Conservation (phyloP, 1,140 invertebrate genomes). For the Chlorops oryzae region DNA sequence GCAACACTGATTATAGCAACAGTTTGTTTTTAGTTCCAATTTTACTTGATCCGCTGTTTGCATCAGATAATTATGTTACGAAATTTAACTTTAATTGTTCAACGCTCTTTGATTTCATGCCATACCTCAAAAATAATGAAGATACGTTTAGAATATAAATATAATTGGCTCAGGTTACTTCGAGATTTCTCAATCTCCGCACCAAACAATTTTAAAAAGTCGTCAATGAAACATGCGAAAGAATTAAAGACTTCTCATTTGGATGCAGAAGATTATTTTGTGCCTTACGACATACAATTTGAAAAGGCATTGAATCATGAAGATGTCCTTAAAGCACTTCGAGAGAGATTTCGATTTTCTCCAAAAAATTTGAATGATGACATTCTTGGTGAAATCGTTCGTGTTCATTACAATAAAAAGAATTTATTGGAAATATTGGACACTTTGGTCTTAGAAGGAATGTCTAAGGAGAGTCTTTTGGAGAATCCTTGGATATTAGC, state of each 20-base stretch:
- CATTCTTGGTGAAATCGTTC: slow-evolving; percentile 29
- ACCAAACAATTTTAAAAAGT: not conserved
- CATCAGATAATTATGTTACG: slow-evolving; percentile 1
- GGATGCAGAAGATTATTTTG: not conserved
- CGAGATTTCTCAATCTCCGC: not conserved
- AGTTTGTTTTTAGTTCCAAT: no score
- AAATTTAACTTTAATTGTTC: not conserved
- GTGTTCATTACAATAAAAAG: slow-evolving; percentile 22
- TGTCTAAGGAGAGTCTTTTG: slow-evolving; percentile 29
- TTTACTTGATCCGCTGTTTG: no score
- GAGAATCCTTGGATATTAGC: slow-evolving; percentile 40
- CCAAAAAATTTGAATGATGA: not conserved
- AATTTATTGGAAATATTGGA: slow-evolving; percentile 21
- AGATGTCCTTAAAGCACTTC: slow-evolving; percentile 20
- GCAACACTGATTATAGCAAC: no score
- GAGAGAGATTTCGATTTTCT: slow-evolving; percentile 26
- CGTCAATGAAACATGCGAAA: not conserved
- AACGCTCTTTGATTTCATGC: not conserved
- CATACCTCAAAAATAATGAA: not conserved
- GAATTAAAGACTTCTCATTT: not conserved
- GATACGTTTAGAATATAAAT: not conserved
- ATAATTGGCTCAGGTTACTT: not conserved
- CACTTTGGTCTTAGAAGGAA: slow-evolving; percentile 23
- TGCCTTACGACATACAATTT: not conserved
- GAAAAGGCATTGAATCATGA: not conserved